Base-by-base conservation (phyloP, 2,113 vertebrate species). In the Phycodurus eques region DNA sequence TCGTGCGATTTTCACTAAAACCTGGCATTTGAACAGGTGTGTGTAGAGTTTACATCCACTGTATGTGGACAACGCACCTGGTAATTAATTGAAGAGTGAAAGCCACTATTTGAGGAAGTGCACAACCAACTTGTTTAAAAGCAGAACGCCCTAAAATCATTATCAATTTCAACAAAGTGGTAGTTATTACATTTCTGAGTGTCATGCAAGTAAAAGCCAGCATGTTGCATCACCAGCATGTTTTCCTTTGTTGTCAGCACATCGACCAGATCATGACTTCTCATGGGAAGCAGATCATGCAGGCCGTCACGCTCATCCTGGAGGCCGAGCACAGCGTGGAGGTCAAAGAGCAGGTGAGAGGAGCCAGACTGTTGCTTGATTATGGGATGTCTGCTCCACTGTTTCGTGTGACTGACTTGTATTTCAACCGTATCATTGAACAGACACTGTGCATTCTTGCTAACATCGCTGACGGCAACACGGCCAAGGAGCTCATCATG, bases 251-350 rank as follows among this genome's bases (percentile, higher is more conserved):
- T 56, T 8, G 31, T 44, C 93, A 99, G 97, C 96, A 98, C 87
- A 99, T 99, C 88, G 98, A 99, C 90, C 96, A 98, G 92, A 97
- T 99, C 91, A 99, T 98, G 96, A 98, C 94, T 80, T 97, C 95
- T 69, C 95, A 98, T 10, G 98, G 98, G 78, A 99, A 98, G 89
- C 96, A 98, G 89, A 98, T 99, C 87, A 98, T 99, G 96, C 98
- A 99, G 92, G 96, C 96, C 0, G 96, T 99, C 85, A 99, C 96
- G n/a, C 94, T 99, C 73, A 99, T 98, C 88, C 92, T 99, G 84
- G 97, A 99, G 87, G 96, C 96, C 39, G 97, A 98, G 77, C 96
- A 98, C 89, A 96, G 94, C 70, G 92, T 95, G 68, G 97, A 99
- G 91, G 96, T 99, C 87, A 99, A 99, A 90, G 98, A 99, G 76